A percentile compares a stretch with the other conserved stretches of the same genome.
These are phyloP conservation scores for Ophion obscuratus DNA, from an alignment of 2,888 invertebrate species.

Conservation along the genomic window DNA sequence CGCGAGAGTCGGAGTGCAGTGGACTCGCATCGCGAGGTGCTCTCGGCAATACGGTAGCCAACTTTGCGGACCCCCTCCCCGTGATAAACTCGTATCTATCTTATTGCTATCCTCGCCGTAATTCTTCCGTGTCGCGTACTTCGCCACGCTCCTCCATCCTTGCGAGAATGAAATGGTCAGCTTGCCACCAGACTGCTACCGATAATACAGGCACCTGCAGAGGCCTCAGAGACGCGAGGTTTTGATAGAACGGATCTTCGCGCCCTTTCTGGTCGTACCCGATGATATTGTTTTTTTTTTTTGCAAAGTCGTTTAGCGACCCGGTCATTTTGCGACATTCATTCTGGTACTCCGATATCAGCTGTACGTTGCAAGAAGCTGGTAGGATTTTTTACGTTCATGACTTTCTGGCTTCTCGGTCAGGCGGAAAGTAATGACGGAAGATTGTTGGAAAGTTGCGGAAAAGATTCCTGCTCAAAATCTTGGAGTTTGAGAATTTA, in stretches of 20 bases:
- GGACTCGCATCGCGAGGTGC: constrained; percentile 9
- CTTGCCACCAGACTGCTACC: constrained; percentile 34
- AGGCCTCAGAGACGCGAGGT: constrained; percentile 64
- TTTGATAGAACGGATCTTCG: constrained; percentile 79
- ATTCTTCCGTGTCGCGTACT: constrained; percentile 78
- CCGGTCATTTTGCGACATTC: too few relatives aligned
- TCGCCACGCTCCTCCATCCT: constrained; percentile 59
- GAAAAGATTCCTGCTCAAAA: too few relatives aligned
- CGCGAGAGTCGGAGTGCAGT: constrained; percentile 14
- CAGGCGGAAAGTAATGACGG: too few relatives aligned
- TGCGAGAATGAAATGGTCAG: constrained; percentile 79
- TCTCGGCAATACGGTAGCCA: constrained; percentile 69
- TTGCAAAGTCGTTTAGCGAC: neutral
- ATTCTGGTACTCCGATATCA: too few relatives aligned
- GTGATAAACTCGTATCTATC: constrained; percentile 80
- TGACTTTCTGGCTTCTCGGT: too few relatives aligned
- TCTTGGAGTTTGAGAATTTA: too few relatives aligned
- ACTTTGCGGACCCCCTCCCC: neutral
- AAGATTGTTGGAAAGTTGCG: too few relatives aligned
- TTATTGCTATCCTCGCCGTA: constrained; percentile 80
- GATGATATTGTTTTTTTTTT: neutral
- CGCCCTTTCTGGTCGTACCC: constrained; percentile 72
- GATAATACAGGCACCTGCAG: too few relatives aligned
- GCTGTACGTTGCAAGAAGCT: too few relatives aligned
- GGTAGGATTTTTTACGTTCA: too few relatives aligned